A percentile compares a stretch with the other conserved stretches of the same genome.
Evolutionary conservation across 2,797 vertebrate species (phyloP).

Genomic region (Liasis olivaceus): DNA sequence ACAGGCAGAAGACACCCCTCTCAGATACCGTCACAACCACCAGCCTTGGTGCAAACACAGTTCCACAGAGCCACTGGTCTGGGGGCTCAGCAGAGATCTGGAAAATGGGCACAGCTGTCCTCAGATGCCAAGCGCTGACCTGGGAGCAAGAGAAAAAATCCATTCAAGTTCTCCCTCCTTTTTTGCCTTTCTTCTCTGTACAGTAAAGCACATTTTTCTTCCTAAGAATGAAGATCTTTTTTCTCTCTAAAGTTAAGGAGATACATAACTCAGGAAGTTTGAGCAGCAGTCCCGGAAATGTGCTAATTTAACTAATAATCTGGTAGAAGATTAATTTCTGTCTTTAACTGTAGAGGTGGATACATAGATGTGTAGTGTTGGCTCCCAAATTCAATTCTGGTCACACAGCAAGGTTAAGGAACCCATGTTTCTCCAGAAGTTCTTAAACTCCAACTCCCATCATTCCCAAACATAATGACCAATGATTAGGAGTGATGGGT

Average conservation of each 20-base stretch:
- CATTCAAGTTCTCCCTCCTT: neutral
- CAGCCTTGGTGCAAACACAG: slow-evolving; percentile 56
- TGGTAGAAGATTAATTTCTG: neutral
- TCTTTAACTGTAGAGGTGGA: neutral
- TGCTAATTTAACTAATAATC: neutral
- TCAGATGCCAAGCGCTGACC: slow-evolving; percentile 77
- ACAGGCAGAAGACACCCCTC: slow-evolving; percentile 65
- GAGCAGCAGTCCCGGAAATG: neutral
- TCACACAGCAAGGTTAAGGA: neutral
- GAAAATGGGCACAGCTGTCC: slow-evolving; percentile 69
- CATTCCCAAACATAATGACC: neutral
- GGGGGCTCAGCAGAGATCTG: slow-evolving; percentile 38
- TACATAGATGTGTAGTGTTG: neutral
- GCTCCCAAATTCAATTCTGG: neutral
- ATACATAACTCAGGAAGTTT: neutral
- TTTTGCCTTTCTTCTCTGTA: neutral
- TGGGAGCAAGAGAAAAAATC: slow-evolving; percentile 43
- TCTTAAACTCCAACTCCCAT: neutral
- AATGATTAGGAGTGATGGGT: neutral
- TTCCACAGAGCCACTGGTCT: slow-evolving; percentile 45
- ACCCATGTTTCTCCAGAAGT: neutral
- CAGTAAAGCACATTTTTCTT: neutral
- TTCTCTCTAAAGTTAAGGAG: neutral
- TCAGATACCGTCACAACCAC: slow-evolving; percentile 67
- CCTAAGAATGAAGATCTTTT: neutral